Evolutionary conservation across 2,113 vertebrate species (phyloP).

Genomic region (Fulica atra): DNA sequence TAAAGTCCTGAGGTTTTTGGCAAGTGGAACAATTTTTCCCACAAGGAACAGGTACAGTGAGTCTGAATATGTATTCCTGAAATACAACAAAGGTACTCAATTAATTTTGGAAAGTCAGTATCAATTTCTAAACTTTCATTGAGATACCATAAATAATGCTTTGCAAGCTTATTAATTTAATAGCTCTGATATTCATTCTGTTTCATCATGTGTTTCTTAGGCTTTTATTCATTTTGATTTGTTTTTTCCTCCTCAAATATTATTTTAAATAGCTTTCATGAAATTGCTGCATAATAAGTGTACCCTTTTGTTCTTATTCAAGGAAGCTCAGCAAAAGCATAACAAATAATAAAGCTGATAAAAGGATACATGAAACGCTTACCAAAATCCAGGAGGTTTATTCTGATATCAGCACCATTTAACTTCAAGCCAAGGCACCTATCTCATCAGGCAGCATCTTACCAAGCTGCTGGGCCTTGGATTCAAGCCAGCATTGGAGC

Average conservation of each 20-base stretch:
- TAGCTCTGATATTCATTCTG: conserved; percentile 40
- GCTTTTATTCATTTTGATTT: conserved; percentile 64
- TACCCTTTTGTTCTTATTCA: conserved; percentile 34
- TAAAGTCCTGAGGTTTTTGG: background rate
- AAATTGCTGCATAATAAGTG: conserved; percentile 31
- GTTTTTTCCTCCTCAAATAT: conserved; percentile 54
- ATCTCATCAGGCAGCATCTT: background rate
- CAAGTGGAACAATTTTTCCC: background rate
- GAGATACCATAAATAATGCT: conserved; percentile 44
- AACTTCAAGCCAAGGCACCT: background rate
- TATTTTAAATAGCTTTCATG: conserved; percentile 54
- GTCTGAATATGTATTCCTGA: background rate
- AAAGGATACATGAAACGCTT: conserved; percentile 26
- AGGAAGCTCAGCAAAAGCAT: conserved; percentile 21
- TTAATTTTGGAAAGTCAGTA: conserved; percentile 44
- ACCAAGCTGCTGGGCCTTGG: background rate
- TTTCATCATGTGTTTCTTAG: conserved; percentile 50
- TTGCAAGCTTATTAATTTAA: conserved; percentile 61
- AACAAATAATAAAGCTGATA: conserved; percentile 53
- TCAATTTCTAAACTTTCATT: conserved; percentile 45
- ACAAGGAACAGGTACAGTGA: background rate
- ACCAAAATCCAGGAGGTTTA: background rate
- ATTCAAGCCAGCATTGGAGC: background rate
- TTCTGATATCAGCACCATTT: background rate
- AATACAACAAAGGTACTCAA: conserved; percentile 34